These are phyloP conservation scores for Falco peregrinus DNA, from an alignment of 2,797 vertebrate species.

Conservation along the genomic window DNA sequence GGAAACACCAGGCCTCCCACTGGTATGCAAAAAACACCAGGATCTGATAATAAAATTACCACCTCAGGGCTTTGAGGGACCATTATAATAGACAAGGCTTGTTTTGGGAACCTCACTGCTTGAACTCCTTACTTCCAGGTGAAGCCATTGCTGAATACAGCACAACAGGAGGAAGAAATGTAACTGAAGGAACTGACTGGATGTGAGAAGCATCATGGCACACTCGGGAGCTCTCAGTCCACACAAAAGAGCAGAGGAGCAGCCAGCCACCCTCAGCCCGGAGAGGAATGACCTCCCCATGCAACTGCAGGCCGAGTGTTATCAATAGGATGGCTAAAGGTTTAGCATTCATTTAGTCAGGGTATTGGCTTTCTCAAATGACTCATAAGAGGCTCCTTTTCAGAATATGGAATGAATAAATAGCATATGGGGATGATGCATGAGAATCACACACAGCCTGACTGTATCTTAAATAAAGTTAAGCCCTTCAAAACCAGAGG, in stretches of 20 bases:
- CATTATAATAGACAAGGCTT: neutral
- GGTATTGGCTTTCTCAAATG: neutral
- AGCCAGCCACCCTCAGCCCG: constrained; percentile 74
- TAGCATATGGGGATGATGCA: neutral
- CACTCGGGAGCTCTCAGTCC: constrained; percentile 62
- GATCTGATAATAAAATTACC: neutral
- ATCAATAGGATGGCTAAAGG: neutral
- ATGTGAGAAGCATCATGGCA: constrained; percentile 71
- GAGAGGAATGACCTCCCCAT: constrained; percentile 78
- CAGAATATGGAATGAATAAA: neutral
- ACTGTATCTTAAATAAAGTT: neutral
- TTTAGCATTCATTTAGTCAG: neutral
- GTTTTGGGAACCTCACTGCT: neutral
- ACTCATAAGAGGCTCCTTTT: neutral
- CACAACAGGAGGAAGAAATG: constrained; percentile 75
- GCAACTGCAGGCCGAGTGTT: constrained; percentile 71
- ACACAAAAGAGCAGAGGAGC: constrained; percentile 76
- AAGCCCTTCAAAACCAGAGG: neutral
- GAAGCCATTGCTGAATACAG: constrained; percentile 77
- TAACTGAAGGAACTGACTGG: constrained; percentile 76
- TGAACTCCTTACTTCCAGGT: constrained; percentile 49
- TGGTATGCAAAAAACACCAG: neutral
- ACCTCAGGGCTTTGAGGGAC: neutral
- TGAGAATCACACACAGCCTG: neutral
- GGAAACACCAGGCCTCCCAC: constrained; percentile 23